phyloP scores from a whole-genome alignment of 1,140 invertebrate species.

The Drosophila pachea region DNA sequence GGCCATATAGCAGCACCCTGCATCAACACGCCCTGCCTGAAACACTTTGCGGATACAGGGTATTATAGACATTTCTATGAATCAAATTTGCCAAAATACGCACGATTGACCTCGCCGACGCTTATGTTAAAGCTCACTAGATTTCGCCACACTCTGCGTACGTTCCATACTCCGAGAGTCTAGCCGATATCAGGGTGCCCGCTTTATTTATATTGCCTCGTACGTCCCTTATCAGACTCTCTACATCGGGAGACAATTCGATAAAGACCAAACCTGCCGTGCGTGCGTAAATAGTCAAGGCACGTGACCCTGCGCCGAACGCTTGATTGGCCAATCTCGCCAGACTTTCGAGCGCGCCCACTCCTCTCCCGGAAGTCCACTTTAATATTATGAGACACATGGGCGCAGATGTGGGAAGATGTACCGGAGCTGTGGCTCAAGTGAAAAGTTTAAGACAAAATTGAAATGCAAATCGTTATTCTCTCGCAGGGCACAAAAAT shows the following conservation, averaged over 20 bases:
- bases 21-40: no score
- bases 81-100: conserved; percentile 21
- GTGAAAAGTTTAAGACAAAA: no score
- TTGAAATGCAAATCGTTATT: no score
- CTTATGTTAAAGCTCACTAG: not conserved
- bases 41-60: not conserved
- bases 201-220: no score
- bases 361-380: no score
- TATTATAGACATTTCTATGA: not conserved
- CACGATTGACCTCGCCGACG: conserved; percentile 25
- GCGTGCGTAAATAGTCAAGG: conserved; percentile 30
- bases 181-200: not conserved
- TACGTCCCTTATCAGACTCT: not conserved
- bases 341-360: not conserved
- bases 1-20: no score
- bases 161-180: no score
- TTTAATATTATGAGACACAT: no score
- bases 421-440: not conserved
- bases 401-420: no score
- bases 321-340: conserved; percentile 11
- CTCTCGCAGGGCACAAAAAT: no score
- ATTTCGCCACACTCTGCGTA: not conserved
- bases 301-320: conserved; percentile 24
- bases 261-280: conserved; percentile 12
- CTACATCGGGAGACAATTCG: not conserved